Evolutionary conservation across 2,113 vertebrate genomes (phyloP).

Genomic region (Aythya baeri): DNA sequence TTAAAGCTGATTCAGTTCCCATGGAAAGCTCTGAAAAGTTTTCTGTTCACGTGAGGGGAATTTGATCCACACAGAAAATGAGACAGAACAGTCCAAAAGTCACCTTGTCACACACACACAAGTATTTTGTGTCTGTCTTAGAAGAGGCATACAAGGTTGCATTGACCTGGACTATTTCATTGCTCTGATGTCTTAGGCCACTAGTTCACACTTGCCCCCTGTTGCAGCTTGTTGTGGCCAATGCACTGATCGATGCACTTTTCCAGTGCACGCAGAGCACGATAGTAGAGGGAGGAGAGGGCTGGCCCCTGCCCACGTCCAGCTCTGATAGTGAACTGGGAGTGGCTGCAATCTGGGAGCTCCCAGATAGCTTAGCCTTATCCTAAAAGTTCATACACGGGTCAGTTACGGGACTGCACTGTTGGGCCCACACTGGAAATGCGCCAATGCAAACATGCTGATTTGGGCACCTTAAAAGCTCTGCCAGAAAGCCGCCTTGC

Average conservation of each 20-base stretch:
- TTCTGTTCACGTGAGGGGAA: background rate
- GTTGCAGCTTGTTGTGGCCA: background rate
- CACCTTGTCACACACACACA: background rate
- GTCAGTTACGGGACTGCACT: background rate
- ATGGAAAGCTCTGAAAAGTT: background rate
- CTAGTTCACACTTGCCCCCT: background rate
- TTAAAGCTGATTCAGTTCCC: background rate
- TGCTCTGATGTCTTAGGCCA: background rate
- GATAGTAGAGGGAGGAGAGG: background rate
- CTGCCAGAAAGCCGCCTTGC: background rate
- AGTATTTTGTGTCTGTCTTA: background rate
- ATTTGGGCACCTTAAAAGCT: background rate
- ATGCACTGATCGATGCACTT: accelerated
- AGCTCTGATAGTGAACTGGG: background rate
- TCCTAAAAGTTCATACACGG: background rate
- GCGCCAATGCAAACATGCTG: background rate
- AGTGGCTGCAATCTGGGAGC: background rate
- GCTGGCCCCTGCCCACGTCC: background rate
- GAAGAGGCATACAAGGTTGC: background rate
- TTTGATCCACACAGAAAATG: background rate
- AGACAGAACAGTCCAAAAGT: background rate
- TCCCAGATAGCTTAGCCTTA: background rate
- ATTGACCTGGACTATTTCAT: background rate
- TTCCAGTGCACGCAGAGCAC: background rate
- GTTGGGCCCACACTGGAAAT: background rate